Conservation (phyloP, 2,113 vertebrate species). For the Chloebia gouldiae region DNA sequence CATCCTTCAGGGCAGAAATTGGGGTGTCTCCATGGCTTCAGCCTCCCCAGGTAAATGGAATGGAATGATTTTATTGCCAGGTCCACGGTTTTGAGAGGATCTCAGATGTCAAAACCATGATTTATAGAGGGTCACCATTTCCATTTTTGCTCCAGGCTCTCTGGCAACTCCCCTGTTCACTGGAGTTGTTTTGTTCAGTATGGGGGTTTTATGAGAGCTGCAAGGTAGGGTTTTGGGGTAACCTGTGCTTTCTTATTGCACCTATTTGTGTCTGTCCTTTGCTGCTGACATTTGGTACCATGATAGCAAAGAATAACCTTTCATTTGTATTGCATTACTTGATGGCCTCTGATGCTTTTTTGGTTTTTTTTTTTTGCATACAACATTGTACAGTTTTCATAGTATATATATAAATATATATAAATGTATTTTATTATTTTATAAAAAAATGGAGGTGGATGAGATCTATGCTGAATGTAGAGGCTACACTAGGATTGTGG, state of each 20-base stretch:
- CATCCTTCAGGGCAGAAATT: background rate
- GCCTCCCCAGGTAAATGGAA: background rate
- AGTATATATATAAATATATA: slow-evolving; percentile 41
- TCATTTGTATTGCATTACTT: background rate
- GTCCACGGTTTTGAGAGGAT: background rate
- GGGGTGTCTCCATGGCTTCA: background rate
- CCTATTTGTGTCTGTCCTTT: background rate
- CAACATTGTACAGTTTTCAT: slow-evolving; percentile 47
- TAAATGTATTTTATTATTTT: slow-evolving; percentile 60
- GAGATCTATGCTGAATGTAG: background rate
- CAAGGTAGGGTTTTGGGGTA: background rate
- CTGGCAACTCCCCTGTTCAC: background rate
- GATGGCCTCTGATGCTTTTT: background rate
- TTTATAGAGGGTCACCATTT: background rate
- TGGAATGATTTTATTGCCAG: background rate
- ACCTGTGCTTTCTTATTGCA: background rate
- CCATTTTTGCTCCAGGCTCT: background rate
- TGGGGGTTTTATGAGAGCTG: background rate
- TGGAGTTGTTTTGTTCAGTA: background rate
- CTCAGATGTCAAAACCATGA: background rate
- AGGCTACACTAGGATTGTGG: background rate
- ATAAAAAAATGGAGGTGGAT: background rate
- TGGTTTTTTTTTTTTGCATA: slow-evolving; percentile 4
- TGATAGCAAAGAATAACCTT: background rate
- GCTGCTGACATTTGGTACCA: slow-evolving; percentile 26